These are phyloP conservation scores for Heterotilapia buettikoferi DNA, from an alignment of 2,113 vertebrate genomes.

Conservation along the genomic window DNA sequence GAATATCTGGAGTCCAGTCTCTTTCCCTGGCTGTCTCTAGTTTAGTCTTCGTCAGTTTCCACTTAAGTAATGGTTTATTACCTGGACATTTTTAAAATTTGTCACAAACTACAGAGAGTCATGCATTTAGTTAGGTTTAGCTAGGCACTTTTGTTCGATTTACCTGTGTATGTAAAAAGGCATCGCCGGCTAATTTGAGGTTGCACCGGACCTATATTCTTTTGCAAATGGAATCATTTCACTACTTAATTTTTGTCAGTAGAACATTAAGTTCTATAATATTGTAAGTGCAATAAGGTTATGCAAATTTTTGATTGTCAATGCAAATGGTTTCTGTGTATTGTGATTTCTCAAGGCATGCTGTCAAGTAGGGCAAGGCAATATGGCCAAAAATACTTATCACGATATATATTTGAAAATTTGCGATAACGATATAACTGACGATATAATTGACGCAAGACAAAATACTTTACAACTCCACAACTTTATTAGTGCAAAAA, in stretches of 20 bases:
- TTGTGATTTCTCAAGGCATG: background rate
- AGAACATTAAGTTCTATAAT: background rate
- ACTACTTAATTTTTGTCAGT: background rate
- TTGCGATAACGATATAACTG: background rate
- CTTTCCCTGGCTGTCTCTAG: background rate
- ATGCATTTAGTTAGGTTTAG: background rate
- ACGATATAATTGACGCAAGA: background rate
- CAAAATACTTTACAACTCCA: background rate
- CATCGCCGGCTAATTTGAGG: background rate
- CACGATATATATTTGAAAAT: background rate
- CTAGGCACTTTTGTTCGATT: background rate
- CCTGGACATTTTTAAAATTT: background rate
- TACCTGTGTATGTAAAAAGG: background rate
- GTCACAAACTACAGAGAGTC: background rate
- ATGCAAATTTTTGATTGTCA: background rate
- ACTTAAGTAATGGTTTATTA: background rate
- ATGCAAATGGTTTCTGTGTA: background rate
- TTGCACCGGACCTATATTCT: background rate
- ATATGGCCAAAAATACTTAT: background rate
- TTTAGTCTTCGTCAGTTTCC: conserved; percentile 1
- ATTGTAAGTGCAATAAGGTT: background rate
- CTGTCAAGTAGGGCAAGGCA: background rate
- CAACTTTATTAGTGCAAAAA: background rate
- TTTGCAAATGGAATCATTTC: background rate
- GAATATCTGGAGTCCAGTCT: conserved; percentile 11